Percentiles rank a stretch among this genome's conserved stretches.
Conservation (phyloP, 2,888 invertebrate genomes). For the Caenorhabditis auriculariae region DNA sequence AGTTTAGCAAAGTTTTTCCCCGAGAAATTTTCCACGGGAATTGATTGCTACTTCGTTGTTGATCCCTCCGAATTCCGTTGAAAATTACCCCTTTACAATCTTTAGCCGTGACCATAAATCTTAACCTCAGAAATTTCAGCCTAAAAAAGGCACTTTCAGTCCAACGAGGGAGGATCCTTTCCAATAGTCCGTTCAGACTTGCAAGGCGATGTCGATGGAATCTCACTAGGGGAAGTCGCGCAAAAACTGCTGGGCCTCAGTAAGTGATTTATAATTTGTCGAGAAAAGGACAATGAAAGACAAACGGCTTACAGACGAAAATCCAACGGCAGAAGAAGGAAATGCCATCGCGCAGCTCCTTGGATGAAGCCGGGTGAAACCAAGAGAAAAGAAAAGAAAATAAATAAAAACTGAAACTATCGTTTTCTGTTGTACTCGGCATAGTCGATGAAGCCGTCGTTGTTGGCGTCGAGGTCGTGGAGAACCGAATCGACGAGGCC, state of each 20-base stretch:
- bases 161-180: no score
- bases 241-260: conserved; percentile 19
- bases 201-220: not conserved
- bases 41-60: no score
- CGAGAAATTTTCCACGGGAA: no score
- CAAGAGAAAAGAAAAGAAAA: not conserved
- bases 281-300: not conserved
- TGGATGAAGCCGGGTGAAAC: conserved; percentile 9
- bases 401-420: conserved; percentile 1
- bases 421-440: conserved; percentile 74
- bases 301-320: conserved; percentile 23
- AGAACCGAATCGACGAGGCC: conserved; percentile 41
- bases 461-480: conserved; percentile 79
- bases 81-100: no score
- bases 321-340: conserved; percentile 34
- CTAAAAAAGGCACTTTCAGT: no score
- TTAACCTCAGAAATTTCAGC: no score
- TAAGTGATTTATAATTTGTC: conserved; percentile 3
- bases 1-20: no score
- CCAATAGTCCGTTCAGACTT: no score
- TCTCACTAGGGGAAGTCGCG: conserved; percentile 15
- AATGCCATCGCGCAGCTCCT: conserved; percentile 36
- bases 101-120: no score
- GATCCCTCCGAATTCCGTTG: no score
- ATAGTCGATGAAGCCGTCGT: conserved; percentile 88